These are phyloP conservation scores for Micronycteris hirsuta DNA, from an alignment of 2,113 vertebrate genomes.

Conservation along the genomic window DNA sequence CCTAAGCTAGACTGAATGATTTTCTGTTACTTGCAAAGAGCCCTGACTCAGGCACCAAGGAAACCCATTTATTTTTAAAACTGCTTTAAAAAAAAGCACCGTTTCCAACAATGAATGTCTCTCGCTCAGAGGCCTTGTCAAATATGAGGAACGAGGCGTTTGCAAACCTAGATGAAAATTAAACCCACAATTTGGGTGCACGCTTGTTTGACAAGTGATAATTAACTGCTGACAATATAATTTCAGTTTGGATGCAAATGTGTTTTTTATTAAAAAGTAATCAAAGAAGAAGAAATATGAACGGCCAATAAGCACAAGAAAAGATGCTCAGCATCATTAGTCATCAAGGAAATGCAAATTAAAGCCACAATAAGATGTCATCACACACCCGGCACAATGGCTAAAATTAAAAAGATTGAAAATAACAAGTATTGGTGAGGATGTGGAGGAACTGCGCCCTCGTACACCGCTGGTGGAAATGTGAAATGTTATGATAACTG, in stretches of 20 bases:
- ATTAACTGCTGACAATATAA: constrained; percentile 81
- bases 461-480: not conserved
- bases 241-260: constrained; percentile 76
- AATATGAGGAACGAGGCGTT: constrained; percentile 24
- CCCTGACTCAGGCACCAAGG: constrained; percentile 56
- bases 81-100: constrained; percentile 35
- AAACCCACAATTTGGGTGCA: constrained; percentile 66
- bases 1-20: not conserved
- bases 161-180: constrained; percentile 50
- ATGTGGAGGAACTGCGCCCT: not conserved
- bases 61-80: constrained; percentile 68
- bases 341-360: constrained; percentile 58
- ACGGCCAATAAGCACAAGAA: constrained; percentile 39
- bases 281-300: constrained; percentile 68
- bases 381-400: not conserved
- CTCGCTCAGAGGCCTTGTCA: constrained; percentile 30
- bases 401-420: constrained; percentile 53
- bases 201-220: constrained; percentile 80
- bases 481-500: not conserved
- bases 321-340: constrained; percentile 17
- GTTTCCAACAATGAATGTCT: constrained; percentile 47
- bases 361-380: not conserved
- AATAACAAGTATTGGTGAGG: constrained; percentile 56
- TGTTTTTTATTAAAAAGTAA: constrained; percentile 76
- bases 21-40: constrained; percentile 3